Evolutionary conservation across 2,888 invertebrate species (phyloP).

Genomic region (Drosophila anomelani): DNA sequence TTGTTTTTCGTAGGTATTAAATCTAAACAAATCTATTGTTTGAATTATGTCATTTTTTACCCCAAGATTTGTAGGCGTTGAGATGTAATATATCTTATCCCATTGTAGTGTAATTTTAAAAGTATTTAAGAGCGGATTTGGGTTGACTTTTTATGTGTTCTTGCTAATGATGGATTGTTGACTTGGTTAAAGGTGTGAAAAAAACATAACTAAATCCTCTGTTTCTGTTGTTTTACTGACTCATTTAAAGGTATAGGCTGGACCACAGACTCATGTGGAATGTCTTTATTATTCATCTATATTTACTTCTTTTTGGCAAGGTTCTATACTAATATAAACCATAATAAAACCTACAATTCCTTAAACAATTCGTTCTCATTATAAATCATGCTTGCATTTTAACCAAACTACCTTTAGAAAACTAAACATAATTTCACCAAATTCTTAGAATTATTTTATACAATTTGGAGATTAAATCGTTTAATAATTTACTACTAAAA

Average conservation of each 20-base stretch:
- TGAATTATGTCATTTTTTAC: not conserved
- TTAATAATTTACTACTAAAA: not conserved
- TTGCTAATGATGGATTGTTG: conserved; percentile 17
- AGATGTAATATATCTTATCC: not conserved
- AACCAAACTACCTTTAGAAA: not conserved
- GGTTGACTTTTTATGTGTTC: conserved; percentile 9
- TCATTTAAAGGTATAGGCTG: not conserved
- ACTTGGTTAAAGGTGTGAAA: conserved; percentile 27
- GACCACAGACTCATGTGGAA: not conserved
- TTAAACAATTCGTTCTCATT: not conserved
- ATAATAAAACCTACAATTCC: not conserved
- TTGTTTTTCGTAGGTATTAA: not conserved
- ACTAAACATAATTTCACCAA: too few species aligned
- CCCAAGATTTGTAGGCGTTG: not conserved
- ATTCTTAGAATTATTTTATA: not conserved
- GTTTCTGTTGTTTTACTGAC: conserved; percentile 7
- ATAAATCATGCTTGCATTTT: not conserved
- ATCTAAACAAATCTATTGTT: not conserved
- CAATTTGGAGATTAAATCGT: not conserved
- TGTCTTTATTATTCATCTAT: not conserved
- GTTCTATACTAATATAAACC: not conserved
- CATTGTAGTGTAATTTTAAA: not conserved
- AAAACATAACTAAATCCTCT: conserved; percentile 12
- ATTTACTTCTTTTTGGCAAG: not conserved
- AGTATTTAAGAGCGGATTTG: conserved; percentile 3